Conservation (phyloP, 2,888 invertebrate species). For the Bombylius discolor region DNA sequence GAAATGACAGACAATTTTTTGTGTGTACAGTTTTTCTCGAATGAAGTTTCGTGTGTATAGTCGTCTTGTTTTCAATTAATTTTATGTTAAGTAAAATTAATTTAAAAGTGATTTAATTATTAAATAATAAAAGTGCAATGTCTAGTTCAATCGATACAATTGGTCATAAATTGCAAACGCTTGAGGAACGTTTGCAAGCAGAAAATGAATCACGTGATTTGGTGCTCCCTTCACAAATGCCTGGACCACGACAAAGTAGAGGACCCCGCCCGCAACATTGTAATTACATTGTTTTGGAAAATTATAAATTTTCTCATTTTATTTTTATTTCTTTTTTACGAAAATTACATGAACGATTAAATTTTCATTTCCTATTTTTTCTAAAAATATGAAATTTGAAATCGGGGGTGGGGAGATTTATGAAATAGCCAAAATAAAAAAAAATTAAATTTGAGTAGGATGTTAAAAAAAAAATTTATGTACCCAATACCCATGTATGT, state of each 20-base stretch:
- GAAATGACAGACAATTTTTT: not conserved
- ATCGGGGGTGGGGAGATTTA: too few relatives aligned
- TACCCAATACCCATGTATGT: too few relatives aligned
- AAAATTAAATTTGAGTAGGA: too few relatives aligned
- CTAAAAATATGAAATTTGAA: too few relatives aligned
- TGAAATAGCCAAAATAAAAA: too few relatives aligned
- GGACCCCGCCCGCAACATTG: slow-evolving; percentile 43
- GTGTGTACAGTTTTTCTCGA: not conserved
- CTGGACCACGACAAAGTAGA: slow-evolving; percentile 35
- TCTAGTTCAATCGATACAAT: slow-evolving; percentile 58
- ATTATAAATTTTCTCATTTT: too few relatives aligned
- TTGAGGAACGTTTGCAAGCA: slow-evolving; percentile 61
- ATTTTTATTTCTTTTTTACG: too few relatives aligned
- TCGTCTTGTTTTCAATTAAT: slow-evolving; percentile 1
- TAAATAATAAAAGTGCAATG: slow-evolving; percentile 34
- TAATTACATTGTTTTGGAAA: slow-evolving; percentile 8
- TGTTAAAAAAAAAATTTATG: too few relatives aligned
- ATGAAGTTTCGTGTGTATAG: slow-evolving; percentile 5
- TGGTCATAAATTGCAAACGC: slow-evolving; percentile 55
- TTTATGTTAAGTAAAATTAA: not conserved
- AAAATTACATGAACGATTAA: too few relatives aligned
- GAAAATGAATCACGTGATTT: slow-evolving; percentile 38
- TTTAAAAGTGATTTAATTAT: not conserved
- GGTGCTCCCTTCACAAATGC: slow-evolving; percentile 35
- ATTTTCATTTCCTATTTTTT: too few relatives aligned